A percentile compares a stretch with the other conserved stretches of the same genome.
phyloP scores from a whole-genome alignment of 2,888 invertebrate genomes.

The Mythimna loreyi region DNA sequence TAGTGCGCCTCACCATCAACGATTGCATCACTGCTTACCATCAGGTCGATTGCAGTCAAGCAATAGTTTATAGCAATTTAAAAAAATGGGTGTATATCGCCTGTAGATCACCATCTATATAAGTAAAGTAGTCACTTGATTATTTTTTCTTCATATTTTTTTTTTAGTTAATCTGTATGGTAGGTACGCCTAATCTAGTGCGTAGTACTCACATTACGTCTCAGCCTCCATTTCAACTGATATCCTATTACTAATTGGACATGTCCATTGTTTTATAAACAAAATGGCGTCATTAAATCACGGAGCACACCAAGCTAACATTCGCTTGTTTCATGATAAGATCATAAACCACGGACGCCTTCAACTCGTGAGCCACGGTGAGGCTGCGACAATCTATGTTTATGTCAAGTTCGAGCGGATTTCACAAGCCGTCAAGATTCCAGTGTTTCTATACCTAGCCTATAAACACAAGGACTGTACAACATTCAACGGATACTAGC shows the following conservation, averaged over 20 bases:
- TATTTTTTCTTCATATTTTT: too few species aligned
- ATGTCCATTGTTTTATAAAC: constrained; percentile 8
- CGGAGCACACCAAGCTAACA: constrained; percentile 14
- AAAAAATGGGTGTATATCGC: too few species aligned
- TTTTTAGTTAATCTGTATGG: too few species aligned
- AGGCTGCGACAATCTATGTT: constrained; percentile 40
- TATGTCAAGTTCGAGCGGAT: constrained; percentile 39
- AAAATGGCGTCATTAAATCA: constrained; percentile 7
- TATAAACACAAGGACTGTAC: constrained; percentile 24
- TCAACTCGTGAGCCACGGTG: constrained; percentile 38
- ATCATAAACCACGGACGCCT: constrained; percentile 46
- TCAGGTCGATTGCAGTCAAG: too few species aligned
- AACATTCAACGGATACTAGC: constrained; percentile 38
- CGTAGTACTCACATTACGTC: too few species aligned
- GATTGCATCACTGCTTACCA: too few species aligned
- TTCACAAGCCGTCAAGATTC: constrained; percentile 52
- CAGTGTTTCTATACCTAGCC: constrained; percentile 21
- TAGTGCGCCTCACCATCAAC: too few species aligned
- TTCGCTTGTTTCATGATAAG: constrained; percentile 34
- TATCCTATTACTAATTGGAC: constrained; percentile 13
- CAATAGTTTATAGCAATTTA: too few species aligned
- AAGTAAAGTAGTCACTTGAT: too few species aligned
- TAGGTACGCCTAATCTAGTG: too few species aligned
- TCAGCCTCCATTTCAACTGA: neutral
- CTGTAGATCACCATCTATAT: too few species aligned